phyloP scores from a whole-genome alignment of 2,888 invertebrate genomes.

The Dioctria linearis region DNA sequence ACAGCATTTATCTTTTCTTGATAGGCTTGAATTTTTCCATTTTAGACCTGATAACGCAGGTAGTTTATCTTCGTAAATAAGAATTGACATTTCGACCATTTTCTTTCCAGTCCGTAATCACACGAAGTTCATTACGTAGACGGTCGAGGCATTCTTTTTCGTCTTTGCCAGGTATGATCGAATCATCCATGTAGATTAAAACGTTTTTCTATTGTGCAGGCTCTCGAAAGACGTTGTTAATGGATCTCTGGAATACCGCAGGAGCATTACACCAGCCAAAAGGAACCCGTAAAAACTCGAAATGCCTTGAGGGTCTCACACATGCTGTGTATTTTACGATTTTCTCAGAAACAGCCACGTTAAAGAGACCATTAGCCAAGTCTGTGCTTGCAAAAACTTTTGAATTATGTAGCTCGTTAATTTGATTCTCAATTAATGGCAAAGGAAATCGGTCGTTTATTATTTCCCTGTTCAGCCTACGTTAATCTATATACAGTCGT shows the following conservation, averaged over 20 bases:
- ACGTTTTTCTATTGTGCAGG: not conserved
- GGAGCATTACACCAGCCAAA: slow-evolving; percentile 6
- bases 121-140: slow-evolving; percentile 51
- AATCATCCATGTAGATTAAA: slow-evolving; percentile 59
- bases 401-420: no score
- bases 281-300: slow-evolving; percentile 7
- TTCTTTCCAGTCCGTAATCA: slow-evolving; percentile 57
- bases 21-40: slow-evolving; percentile 54
- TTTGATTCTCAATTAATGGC: no score
- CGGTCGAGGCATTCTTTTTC: slow-evolving; percentile 55
- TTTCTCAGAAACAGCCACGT: not conserved
- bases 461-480: no score
- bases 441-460: no score
- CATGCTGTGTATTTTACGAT: not conserved
- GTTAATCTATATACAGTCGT: no score
- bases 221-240: not conserved
- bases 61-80: slow-evolving; percentile 49
- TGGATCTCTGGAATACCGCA: not conserved
- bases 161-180: slow-evolving; percentile 56
- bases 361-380: not conserved
- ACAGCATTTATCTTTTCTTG: slow-evolving; percentile 60
- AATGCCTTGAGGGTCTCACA: not conserved
- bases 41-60: not conserved
- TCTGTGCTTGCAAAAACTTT: no score
- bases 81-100: slow-evolving; percentile 58